These are phyloP conservation scores for Ia io DNA, from an alignment of 2,113 vertebrate genomes.

Conservation along the genomic window DNA sequence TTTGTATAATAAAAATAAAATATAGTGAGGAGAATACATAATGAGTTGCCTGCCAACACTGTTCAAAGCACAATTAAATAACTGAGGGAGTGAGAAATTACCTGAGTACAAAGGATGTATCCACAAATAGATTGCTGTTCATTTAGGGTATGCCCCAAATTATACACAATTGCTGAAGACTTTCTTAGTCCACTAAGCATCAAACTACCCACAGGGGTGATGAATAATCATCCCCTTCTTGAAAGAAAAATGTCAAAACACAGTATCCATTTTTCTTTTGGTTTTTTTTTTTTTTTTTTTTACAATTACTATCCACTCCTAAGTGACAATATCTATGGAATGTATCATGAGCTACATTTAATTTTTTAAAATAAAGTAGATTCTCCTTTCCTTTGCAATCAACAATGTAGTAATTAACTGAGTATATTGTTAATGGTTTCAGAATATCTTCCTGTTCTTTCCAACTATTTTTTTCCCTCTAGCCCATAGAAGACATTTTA, in stretches of 20 bases:
- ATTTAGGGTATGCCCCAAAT: constrained; percentile 62
- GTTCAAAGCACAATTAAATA: constrained; percentile 70
- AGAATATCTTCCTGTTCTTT: neutral
- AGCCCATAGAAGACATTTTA: neutral
- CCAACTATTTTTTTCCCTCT: neutral
- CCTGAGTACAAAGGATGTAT: constrained; percentile 45
- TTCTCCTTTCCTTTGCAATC: neutral
- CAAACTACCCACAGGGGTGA: constrained; percentile 38
- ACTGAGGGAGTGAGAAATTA: constrained; percentile 70
- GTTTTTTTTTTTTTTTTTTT: neutral
- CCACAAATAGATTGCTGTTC: constrained; percentile 53
- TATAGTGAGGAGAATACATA: constrained; percentile 75
- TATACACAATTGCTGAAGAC: constrained; percentile 35
- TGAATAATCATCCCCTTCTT: constrained; percentile 42
- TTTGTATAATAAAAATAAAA: constrained; percentile 80
- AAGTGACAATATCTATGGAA: constrained; percentile 17
- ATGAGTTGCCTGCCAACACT: constrained; percentile 65
- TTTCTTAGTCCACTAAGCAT: constrained; percentile 9
- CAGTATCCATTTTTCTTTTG: constrained; percentile 21
- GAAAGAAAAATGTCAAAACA: constrained; percentile 50
- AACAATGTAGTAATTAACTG: neutral
- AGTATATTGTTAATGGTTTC: neutral
- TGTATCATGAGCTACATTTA: neutral
- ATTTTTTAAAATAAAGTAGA: constrained; percentile 11
- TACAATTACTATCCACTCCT: neutral